Base-by-base conservation (phyloP, 2,888 invertebrate genomes). In the Campoplex capitator region DNA sequence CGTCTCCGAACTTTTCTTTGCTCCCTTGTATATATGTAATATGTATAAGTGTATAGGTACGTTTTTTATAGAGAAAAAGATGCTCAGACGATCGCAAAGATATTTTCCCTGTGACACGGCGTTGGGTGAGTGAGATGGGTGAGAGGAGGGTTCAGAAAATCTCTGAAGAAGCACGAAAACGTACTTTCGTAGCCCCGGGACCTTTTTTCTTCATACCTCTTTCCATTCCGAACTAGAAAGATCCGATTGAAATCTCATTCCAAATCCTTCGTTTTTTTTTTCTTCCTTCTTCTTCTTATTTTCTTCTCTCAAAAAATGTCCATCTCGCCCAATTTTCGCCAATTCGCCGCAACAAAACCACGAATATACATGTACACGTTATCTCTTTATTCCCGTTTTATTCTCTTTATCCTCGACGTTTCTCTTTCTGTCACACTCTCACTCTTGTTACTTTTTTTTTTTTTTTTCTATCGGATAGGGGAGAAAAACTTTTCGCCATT, bases 161-260 rank as follows among this genome's bases (percentile, higher is more conserved):
- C 79, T 87, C 56, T 71, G 75, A 45, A 74, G 70, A 45, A 79
- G 81, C 83, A 78, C 70, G 71, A 87, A 75, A 82, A 76, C 78
- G 84, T 83, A 77, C 84, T 84, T 81, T 82, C 70, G 86, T 82
- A 78, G 81, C 82, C 56, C 42, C 75, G 58, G 67, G 51, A 67
- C 58, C 48, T 79, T 65, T 77, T 84, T 75, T 84, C 80, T 74
- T 73, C 38, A 16, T 62, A 16, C 74, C 62, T 81, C 51, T 70
- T 75, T 35, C 75, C 65, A 18, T 56, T 56, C 7, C 56, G 45
- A 45, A 76, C 56, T 32, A 45, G 76, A 56, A 35, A 79, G 84
- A 87, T 87, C 87, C 84, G 82, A 87, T 87, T 87, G 87, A 87
- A 87, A 87, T 84, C 87, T 78, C 82, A 82, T 87, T 78, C 68